Evolutionary conservation across 2,888 invertebrate genomes (phyloP).

Genomic region (Omphaloscelis lunosa): DNA sequence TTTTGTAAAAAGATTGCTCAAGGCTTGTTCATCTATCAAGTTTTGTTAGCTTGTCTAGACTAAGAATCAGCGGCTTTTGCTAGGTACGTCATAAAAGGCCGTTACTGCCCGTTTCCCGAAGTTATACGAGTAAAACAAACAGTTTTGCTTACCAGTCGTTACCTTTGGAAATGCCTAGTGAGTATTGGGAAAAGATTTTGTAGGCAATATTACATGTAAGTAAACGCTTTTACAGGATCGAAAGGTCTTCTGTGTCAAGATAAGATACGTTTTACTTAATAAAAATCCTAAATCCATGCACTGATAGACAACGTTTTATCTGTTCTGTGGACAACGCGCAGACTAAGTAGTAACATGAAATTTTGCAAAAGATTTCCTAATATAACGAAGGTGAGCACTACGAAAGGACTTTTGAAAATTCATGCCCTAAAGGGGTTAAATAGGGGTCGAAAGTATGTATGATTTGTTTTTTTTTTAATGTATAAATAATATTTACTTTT

Average conservation of each 20-base stretch:
- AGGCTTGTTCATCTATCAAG: neutral
- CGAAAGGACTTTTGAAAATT: too few relatives aligned
- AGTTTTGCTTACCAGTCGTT: slow-evolving; percentile 26
- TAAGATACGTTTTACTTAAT: too few relatives aligned
- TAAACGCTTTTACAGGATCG: neutral
- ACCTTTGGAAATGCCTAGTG: slow-evolving; percentile 7
- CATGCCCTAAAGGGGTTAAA: neutral
- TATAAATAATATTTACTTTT: too few relatives aligned
- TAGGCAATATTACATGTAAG: neutral
- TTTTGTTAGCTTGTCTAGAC: slow-evolving; percentile 30
- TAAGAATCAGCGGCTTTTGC: slow-evolving; percentile 37
- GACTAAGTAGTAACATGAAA: too few relatives aligned
- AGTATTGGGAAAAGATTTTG: slow-evolving; percentile 11
- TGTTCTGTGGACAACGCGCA: too few relatives aligned
- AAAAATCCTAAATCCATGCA: neutral
- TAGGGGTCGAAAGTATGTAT: neutral
- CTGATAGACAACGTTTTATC: neutral
- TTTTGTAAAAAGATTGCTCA: neutral
- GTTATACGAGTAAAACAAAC: slow-evolving; percentile 7
- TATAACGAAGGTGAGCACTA: too few relatives aligned
- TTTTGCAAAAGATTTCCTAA: too few relatives aligned
- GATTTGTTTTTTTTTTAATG: too few relatives aligned
- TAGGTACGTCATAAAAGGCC: slow-evolving; percentile 30
- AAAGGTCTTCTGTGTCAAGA: neutral
- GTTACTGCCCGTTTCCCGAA: slow-evolving; percentile 16